Percentiles rank a stretch among this genome's conserved stretches.
Conservation (phyloP, 1,140 invertebrate species). For the Microplitis mediator region DNA sequence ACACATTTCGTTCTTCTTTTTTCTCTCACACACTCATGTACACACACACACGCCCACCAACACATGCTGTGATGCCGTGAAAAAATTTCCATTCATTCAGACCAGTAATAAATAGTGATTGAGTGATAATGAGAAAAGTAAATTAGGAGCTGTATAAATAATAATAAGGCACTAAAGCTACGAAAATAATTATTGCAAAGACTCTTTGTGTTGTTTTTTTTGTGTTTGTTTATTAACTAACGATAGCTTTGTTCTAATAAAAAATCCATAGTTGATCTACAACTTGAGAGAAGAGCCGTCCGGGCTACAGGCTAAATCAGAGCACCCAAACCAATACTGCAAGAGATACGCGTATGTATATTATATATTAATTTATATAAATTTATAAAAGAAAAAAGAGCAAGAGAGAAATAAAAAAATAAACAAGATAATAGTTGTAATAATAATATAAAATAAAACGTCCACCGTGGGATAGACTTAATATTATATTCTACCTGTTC, state of each 20-base stretch:
- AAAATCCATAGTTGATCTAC: slow-evolving; percentile 16
- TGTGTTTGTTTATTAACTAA: not conserved
- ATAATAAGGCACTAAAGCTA: slow-evolving; percentile 1
- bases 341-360: slow-evolving; percentile 13
- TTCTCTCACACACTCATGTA: not conserved
- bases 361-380: not conserved
- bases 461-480: not conserved
- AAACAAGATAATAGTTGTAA: slow-evolving; percentile 2
- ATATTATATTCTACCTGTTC: slow-evolving; percentile 44
- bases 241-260: slow-evolving; percentile 20
- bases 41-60: too few relatives aligned
- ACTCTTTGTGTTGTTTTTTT: not conserved
- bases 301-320: slow-evolving; percentile 10
- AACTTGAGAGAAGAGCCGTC: not conserved
- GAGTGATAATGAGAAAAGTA: too few relatives aligned
- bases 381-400: not conserved
- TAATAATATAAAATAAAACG: not conserved
- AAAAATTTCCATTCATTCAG: too few relatives aligned
- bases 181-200: not conserved
- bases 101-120: too few relatives aligned
- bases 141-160: not conserved
- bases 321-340: slow-evolving; percentile 25
- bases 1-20: slow-evolving; percentile 20
- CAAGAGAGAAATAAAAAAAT: not conserved
- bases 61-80: too few relatives aligned